Conservation (phyloP, 2,113 vertebrate genomes). For the Phylloscopus whistleri region DNA sequence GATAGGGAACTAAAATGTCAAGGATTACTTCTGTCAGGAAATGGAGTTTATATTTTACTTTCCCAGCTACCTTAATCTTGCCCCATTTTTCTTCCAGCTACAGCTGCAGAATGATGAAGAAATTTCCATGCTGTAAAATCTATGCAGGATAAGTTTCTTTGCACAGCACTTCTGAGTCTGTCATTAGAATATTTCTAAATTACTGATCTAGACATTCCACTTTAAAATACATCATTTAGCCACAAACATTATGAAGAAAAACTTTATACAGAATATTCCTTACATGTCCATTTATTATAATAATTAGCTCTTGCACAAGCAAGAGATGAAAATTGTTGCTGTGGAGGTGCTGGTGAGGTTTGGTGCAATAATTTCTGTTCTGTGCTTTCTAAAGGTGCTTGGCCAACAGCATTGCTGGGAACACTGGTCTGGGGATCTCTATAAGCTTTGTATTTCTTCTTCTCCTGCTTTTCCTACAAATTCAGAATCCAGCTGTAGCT, state of each 20-base stretch:
- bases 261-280: background rate
- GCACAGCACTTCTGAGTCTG: background rate
- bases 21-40: background rate
- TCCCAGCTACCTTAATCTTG: background rate
- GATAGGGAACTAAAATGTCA: background rate
- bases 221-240: background rate
- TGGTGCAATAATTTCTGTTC: background rate
- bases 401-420: background rate
- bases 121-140: background rate
- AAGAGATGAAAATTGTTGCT: background rate
- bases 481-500: background rate
- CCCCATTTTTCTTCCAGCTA: background rate
- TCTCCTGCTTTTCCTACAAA: background rate
- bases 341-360: background rate
- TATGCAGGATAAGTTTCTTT: background rate
- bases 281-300: background rate
- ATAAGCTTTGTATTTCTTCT: background rate
- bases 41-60: background rate
- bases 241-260: background rate
- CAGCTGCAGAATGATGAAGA: background rate
- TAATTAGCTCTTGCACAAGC: background rate
- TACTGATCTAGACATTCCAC: background rate
- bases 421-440: background rate
- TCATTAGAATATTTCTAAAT: background rate
- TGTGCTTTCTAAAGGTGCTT: background rate